Base-by-base conservation (phyloP, 2,113 vertebrate genomes). In the Osmerus mordax region DNA sequence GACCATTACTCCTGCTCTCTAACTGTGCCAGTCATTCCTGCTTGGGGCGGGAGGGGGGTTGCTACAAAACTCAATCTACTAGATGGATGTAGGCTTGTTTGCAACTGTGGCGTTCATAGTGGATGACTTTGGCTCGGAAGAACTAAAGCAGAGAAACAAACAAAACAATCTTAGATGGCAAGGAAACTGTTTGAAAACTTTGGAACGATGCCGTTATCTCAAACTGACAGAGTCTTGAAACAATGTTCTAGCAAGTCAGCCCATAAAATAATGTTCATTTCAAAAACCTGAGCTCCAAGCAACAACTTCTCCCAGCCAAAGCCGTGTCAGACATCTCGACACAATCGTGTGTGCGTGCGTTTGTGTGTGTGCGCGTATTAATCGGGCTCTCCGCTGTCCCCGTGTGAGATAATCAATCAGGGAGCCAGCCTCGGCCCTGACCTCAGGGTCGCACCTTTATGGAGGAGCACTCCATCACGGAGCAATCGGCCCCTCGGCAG, bases 391-490 rank as follows among this genome's bases (percentile, higher is more conserved):
- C 41, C 41, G 12, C 73, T 72, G 29, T 36, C 70, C 63, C 25
- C 2, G 52, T 64, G 80, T 66, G 28, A 59, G 74, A 76, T 84
- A 86, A 91, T 90, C 86, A 90, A 89, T 90, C 83, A 86, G 78
- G 29, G 79, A 75, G 67, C 14, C 63, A 63, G 67, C 83, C 82
- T 55, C 11, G 79, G 82, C 90, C 92, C 87, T 91, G 90, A 92
- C 91, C 90, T 71, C 62, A 1, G 69, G 91, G 89, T 90, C 87
- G 83, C 28, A 55, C 71, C 83, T 86, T 91, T 79, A 89, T 84
- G 69, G 84, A 81, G 67, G 81, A 85, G 81, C 84, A 90, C 91
- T 92, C 90, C 87, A 92, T 93, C 89, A 90, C 72, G 28, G 67
- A 83, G 80, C 90, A 90, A 90, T 91, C 89, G 79, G 84, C 78